Evolutionary conservation across 2,888 invertebrate species (phyloP).

Genomic region (Copidosoma aretas): DNA sequence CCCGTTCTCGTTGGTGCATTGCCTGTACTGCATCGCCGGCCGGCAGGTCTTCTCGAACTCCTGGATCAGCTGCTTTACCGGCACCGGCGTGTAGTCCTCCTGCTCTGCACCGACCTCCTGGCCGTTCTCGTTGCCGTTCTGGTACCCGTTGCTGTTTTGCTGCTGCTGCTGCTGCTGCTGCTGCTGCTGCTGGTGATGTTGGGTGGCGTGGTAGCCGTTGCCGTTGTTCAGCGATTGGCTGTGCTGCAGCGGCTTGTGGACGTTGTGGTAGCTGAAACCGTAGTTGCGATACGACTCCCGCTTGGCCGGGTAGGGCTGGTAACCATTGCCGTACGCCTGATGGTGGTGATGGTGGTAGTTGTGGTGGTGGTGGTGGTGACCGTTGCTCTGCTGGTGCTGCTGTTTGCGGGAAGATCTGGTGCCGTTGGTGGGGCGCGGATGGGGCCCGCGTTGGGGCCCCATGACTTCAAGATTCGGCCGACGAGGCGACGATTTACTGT

Average conservation of each 20-base stretch:
- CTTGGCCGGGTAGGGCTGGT: constrained; percentile 12
- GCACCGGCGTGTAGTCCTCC: constrained; percentile 59
- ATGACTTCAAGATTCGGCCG: background rate
- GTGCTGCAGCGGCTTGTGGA: background rate
- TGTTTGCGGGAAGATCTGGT: background rate
- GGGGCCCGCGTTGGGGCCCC: background rate
- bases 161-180: constrained; percentile 36
- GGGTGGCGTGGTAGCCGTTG: constrained; percentile 13
- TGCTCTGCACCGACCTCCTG: constrained; percentile 40
- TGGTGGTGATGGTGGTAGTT: constrained; percentile 18
- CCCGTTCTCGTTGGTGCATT: constrained; percentile 56
- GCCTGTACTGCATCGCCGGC: constrained; percentile 66
- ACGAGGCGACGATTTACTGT: background rate
- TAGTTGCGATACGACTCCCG: constrained; percentile 40
- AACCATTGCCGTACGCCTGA: background rate
- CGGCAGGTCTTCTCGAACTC: constrained; percentile 71
- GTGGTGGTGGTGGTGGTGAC: constrained; percentile 13
- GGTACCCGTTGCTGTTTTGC: constrained; percentile 27
- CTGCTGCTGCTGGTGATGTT: constrained; percentile 13
- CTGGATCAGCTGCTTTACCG: constrained; percentile 66
- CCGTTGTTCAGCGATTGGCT: background rate
- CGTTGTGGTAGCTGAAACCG: constrained; percentile 8
- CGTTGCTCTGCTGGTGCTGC: constrained; percentile 3
- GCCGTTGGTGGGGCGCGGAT: background rate
- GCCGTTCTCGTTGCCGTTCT: constrained; percentile 9